phyloP scores from a whole-genome alignment of 1,140 invertebrate species.

The Heliconius eleuchia region DNA sequence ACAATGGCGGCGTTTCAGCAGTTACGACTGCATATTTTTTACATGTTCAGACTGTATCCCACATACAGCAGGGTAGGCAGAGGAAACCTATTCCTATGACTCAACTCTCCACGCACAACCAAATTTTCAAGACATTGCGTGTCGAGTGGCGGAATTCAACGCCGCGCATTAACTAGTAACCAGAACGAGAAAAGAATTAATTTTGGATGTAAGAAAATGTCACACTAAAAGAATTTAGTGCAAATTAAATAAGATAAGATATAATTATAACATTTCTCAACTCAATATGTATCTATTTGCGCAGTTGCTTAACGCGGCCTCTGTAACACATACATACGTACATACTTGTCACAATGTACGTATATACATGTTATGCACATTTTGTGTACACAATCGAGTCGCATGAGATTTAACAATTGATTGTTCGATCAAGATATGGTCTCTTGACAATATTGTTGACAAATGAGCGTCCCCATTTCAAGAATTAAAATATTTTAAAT shows the following conservation, averaged over 20 bases:
- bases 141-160: too few relatives aligned
- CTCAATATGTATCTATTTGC: conserved; percentile 19
- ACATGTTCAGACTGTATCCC: too few relatives aligned
- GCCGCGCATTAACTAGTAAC: too few relatives aligned
- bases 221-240: not conserved
- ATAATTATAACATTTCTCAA: conserved; percentile 16
- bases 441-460: not conserved
- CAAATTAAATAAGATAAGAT: conserved; percentile 5
- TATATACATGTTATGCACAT: not conserved
- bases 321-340: not conserved
- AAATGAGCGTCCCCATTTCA: not conserved
- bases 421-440: not conserved
- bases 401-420: conserved; percentile 9
- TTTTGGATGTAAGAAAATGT: too few relatives aligned
- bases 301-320: conserved; percentile 8
- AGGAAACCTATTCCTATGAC: too few relatives aligned
- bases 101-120: too few relatives aligned
- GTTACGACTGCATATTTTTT: too few relatives aligned
- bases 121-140: too few relatives aligned
- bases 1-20: too few relatives aligned
- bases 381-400: not conserved
- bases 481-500: not conserved
- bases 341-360: not conserved
- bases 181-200: not conserved
- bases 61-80: too few relatives aligned